These are phyloP conservation scores for Eublepharis macularius DNA, from an alignment of 2,113 vertebrate genomes.

Conservation along the genomic window DNA sequence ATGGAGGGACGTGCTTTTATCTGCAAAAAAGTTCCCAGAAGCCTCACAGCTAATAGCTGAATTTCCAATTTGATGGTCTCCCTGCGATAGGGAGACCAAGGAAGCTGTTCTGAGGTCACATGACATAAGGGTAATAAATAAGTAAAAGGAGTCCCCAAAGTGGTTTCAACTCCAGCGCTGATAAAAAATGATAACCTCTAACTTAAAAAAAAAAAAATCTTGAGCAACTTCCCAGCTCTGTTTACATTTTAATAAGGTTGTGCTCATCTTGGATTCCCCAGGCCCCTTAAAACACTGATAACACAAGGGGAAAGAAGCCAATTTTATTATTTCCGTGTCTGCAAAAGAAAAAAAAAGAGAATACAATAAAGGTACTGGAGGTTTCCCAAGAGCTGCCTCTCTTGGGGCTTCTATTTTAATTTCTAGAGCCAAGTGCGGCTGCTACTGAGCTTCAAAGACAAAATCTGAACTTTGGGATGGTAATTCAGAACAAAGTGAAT, in stretches of 20 bases:
- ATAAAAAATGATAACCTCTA: not conserved
- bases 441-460: not conserved
- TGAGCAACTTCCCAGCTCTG: not conserved
- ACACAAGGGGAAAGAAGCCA: not conserved
- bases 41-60: too few species aligned
- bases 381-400: not conserved
- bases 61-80: too few species aligned
- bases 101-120: not conserved
- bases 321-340: not conserved
- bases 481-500: slow-evolving; percentile 19
- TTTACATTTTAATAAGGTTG: not conserved
- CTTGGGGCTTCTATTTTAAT: slow-evolving; percentile 7
- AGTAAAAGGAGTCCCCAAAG: not conserved
- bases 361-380: not conserved
- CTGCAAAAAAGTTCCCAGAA: too few species aligned
- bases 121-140: not conserved
- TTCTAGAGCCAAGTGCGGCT: not conserved
- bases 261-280: not conserved
- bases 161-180: not conserved
- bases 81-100: too few species aligned
- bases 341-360: not conserved
- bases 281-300: not conserved
- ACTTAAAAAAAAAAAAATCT: not conserved
- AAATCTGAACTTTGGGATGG: not conserved
- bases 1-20: too few species aligned